Conservation (phyloP, 2,113 vertebrate genomes). For the Channa maculata region DNA sequence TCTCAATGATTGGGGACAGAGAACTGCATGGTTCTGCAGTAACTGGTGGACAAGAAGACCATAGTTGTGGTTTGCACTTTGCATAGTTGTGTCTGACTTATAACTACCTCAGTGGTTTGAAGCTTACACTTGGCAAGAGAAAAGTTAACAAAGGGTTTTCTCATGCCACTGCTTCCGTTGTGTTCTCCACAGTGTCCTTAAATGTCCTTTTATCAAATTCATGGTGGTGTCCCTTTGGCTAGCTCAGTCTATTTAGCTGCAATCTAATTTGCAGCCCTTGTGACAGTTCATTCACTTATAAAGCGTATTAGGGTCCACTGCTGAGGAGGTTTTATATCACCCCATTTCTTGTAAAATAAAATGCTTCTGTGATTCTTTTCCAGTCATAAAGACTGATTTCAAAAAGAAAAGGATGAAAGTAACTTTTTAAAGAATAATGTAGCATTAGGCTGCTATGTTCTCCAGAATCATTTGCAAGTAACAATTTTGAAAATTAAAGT, state of each 20-base stretch:
- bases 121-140: constrained; percentile 29
- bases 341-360: constrained; percentile 25
- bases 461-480: too few species aligned
- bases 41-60: constrained; percentile 19
- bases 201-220: constrained; percentile 33
- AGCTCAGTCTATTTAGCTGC: neutral
- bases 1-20: neutral
- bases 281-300: constrained; percentile 8
- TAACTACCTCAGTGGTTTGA: constrained; percentile 31
- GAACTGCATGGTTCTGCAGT: neutral
- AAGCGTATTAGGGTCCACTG: constrained; percentile 17
- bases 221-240: constrained; percentile 4
- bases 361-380: neutral
- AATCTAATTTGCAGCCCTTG: neutral
- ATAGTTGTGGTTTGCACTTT: constrained; percentile 24
- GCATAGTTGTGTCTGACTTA: neutral
- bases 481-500: too few species aligned
- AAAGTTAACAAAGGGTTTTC: constrained; percentile 27
- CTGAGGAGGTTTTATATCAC: constrained; percentile 14
- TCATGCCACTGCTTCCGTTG: constrained; percentile 26
- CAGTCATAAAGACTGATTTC: neutral
- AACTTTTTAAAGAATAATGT: neutral
- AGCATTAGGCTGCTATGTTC: neutral
- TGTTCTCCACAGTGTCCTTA: constrained; percentile 31
- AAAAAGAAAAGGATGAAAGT: neutral